phyloP scores from a whole-genome alignment of 2,888 invertebrate genomes.

The Emesis furor region DNA sequence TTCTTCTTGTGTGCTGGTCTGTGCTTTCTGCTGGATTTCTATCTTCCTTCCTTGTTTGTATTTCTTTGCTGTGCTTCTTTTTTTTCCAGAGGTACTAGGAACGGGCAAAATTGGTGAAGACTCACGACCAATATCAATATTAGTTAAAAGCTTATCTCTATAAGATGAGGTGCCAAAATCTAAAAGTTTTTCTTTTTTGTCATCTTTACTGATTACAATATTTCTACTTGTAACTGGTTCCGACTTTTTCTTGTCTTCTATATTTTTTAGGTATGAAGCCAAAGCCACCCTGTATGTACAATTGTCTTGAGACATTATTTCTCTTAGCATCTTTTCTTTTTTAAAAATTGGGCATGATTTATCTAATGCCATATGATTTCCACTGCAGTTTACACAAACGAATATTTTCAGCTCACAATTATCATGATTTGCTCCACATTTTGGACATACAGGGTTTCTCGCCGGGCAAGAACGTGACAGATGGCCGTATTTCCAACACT shows the following conservation, averaged over 20 bases:
- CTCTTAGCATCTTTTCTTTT: neutral
- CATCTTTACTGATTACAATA: neutral
- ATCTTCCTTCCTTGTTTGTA: neutral
- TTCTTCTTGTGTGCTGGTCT: neutral
- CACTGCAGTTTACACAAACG: neutral
- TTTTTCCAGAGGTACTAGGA: neutral
- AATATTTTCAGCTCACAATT: conserved; percentile 4
- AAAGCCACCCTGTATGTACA: neutral
- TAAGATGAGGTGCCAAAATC: neutral
- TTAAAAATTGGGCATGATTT: neutral
- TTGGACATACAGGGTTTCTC: neutral
- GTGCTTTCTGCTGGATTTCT: neutral
- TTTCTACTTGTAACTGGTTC: neutral
- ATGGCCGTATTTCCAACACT: neutral
- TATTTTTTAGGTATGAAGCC: neutral
- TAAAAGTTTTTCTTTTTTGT: neutral
- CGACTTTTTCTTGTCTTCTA: neutral
- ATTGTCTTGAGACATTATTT: conserved; percentile 7
- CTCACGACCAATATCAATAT: neutral
- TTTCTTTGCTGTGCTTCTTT: neutral
- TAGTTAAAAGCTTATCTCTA: neutral
- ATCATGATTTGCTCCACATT: neutral
- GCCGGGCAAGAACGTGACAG: neutral
- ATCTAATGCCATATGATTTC: neutral
- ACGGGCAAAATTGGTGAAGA: neutral